Base-by-base conservation (phyloP, 2,888 invertebrate species). In the Augiades crinisus region DNA sequence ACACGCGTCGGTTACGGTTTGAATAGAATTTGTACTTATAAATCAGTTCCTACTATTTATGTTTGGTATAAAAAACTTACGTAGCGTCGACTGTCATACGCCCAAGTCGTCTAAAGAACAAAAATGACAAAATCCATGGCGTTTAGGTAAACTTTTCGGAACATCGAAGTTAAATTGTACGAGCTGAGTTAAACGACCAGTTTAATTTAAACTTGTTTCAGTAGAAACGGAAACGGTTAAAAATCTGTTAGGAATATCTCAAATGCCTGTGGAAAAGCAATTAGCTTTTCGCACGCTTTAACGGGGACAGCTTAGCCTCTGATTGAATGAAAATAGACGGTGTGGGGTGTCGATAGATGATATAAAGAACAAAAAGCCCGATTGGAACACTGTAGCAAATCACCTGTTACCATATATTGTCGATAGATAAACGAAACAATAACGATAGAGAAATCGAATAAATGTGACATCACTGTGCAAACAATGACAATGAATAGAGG, bases 401-500 rank as follows among this genome's bases (percentile, higher is more conserved):
- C 40, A 24, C 47, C 36, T 37, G 24, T 36, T 44, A 46, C 34
- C 46, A 7, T 36, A 57, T 53, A 40, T 53, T 36, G 47, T 43
- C 53, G n/a, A n/a, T n/a, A n/a, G n/a, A n/a, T n/a, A n/a, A 53
- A 19, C 44, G 31, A 17, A 38, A 34, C 30, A 22, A 10, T 27
- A n/a, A 47, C 27, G 38, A 21, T 21, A 30, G 52, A 50, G 53
- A 60, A 57, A 61, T 51, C 55, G 44, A 56, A 47, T 64, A 61
- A 64, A 64, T 64, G 64, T 46, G 31, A 57, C 51, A 57, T 12
- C 27, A 46, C 24, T 54, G 59, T 54, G 47, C 58, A 58, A 64
- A 75, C 62, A 62, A 83, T 83, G 83, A 74, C 57, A 62, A 64
- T 62, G 62, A 59, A 67, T 56, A 72, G 61, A 61, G 72, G 77